Conservation (phyloP, 2,888 invertebrate genomes). For the Heliconius charithonia region DNA sequence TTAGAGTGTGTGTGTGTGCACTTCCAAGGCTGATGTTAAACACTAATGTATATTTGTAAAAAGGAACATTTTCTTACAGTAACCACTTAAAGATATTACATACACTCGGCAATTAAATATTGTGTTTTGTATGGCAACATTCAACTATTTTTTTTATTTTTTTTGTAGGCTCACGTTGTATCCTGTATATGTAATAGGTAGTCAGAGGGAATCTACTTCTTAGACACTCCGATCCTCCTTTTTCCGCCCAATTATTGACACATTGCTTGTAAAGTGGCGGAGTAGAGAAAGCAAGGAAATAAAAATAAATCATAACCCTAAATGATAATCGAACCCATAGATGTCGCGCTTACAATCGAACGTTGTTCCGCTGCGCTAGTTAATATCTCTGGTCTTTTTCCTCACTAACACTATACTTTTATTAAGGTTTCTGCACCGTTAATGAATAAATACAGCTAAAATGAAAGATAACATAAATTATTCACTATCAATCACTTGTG, state of each 20-base stretch:
- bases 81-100: neutral
- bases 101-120: neutral
- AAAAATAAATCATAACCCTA: neutral
- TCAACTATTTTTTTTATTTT: too few relatives aligned
- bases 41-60: slow-evolving; percentile 1
- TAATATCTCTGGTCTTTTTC: neutral
- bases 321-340: neutral
- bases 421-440: too few relatives aligned
- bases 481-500: neutral
- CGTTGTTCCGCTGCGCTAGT: neutral
- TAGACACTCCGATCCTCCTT: neutral
- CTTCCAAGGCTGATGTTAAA: slow-evolving; percentile 38
- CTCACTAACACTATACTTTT: too few relatives aligned
- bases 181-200: neutral
- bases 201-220: neutral
- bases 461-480: neutral
- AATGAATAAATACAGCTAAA: too few relatives aligned
- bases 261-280: neutral
- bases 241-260: neutral
- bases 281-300: neutral
- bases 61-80: neutral
- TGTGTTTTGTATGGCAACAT: neutral
- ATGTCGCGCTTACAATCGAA: neutral
- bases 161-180: too few relatives aligned
- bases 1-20: slow-evolving; percentile 42